A percentile compares a stretch with the other conserved stretches of the same genome.
These are phyloP conservation scores for Leucosticte australis DNA, from an alignment of 2,113 vertebrate genomes.

Conservation along the genomic window DNA sequence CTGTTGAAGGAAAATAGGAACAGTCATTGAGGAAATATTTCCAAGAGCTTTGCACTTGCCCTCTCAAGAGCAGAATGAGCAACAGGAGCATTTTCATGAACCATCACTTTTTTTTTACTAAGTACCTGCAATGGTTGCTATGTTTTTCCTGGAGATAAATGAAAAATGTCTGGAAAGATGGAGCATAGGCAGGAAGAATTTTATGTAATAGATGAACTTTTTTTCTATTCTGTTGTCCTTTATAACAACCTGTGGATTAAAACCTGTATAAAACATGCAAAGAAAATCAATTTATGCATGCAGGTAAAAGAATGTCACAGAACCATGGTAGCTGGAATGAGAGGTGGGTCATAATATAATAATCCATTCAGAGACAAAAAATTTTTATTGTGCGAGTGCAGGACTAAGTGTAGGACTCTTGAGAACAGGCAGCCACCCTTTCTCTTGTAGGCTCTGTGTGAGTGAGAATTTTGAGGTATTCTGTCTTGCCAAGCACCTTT, in stretches of 20 bases:
- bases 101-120: background rate
- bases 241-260: background rate
- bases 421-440: background rate
- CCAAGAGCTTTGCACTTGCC: background rate
- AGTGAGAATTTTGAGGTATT: background rate
- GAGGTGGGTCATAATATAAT: background rate
- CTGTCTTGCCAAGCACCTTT: background rate
- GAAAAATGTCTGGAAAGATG: background rate
- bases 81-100: background rate
- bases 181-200: background rate
- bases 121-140: background rate
- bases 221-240: background rate
- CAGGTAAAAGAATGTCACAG: background rate
- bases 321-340: background rate
- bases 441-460: background rate
- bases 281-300: background rate
- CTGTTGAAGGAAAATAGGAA: too few relatives aligned
- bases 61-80: background rate
- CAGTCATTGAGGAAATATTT: background rate
- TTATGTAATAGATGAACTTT: background rate
- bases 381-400: rapidly evolving
- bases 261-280: background rate
- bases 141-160: background rate
- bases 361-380: background rate
- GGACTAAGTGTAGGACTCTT: background rate